Evolutionary conservation across 2,888 invertebrate genomes (phyloP), one percentile per base, ranked within the genome.

Genomic region (Syrista parreyssii): DNA sequence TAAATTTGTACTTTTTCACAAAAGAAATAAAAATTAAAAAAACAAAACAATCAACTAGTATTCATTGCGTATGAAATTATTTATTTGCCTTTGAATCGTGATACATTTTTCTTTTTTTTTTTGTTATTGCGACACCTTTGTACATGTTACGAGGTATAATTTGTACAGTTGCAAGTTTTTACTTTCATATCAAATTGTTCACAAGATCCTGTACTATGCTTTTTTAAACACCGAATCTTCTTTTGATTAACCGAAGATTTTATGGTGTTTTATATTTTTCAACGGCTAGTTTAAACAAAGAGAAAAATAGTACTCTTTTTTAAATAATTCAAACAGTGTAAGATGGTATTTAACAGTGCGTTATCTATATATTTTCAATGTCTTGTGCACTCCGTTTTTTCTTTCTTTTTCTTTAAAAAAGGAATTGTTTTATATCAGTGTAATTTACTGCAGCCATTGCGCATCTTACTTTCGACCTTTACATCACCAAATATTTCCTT

Each of bases 401-500:
- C 9, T 9, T 40, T 55, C 15, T 23, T 55, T 23, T 23, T 23
- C 15, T 15, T 40, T 40, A 23, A 55, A 23, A 23, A 55, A 71
- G n/a, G 23, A 71, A 1, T 69, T 15, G 30, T 12, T 36, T 71
- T 3, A 36, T 35, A 11, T 86, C 78, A 88, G 75, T 87, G 86
- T 36, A 87, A 80, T 82, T 88, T 87, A 76, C 86, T 86, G 78
- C 85, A 88, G 75, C 84, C 85, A 73, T 80, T 80, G 36, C 84
- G 81, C 36, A 84, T 77, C 82, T 88, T 88, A 74, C 80, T 86
- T 76, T 89, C 87, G 35, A 85, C 78, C 79, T 87, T 87, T 40
- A 80, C 82, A 68, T 86, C 87, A 12, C 84, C 83, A 76, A 91
- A 88, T 79, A 89, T 84, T 75, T 88, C 88, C 76, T 87, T 87